Percentiles rank a stretch among this genome's conserved stretches.
phyloP scores from a whole-genome alignment of 2,888 invertebrate species.

The Yponomeuta evonymella region DNA sequence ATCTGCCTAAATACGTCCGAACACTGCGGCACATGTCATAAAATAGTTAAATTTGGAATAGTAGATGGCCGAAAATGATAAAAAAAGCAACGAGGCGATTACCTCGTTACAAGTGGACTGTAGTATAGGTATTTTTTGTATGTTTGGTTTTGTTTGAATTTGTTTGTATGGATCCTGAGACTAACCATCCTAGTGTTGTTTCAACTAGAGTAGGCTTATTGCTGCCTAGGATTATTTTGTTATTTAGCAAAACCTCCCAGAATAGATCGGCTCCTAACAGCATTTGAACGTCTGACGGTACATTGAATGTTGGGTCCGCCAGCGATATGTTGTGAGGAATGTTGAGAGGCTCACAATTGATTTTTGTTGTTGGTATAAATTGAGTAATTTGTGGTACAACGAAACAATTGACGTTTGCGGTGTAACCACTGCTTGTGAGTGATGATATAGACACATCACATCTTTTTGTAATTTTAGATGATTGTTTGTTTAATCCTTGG shows the following conservation, averaged over 20 bases:
- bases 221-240: constrained; percentile 14
- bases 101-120: too few species aligned
- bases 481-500: constrained; percentile 13
- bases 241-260: constrained; percentile 14
- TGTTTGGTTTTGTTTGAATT: neutral
- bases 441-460: constrained; percentile 14
- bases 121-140: constrained; percentile 4
- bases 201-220: constrained; percentile 17
- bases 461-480: constrained; percentile 2
- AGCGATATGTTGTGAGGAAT: constrained; percentile 18
- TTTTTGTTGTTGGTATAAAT: constrained; percentile 15
- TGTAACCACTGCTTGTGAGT: constrained; percentile 14
- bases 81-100: too few species aligned
- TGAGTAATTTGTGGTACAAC: constrained; percentile 19
- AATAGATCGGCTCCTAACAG: constrained; percentile 21
- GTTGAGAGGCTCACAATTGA: constrained; percentile 9
- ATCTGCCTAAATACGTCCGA: too few species aligned
- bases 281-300: constrained; percentile 17
- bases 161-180: constrained; percentile 16
- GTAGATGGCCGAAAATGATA: too few species aligned
- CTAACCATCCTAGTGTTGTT: constrained; percentile 21
- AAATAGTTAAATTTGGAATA: too few species aligned
- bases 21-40: too few species aligned
- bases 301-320: constrained; percentile 21
- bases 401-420: constrained; percentile 18